Evolutionary conservation across 2,113 vertebrate genomes (phyloP), one percentile per base, ranked within the genome.

Genomic region (Alces alces): DNA sequence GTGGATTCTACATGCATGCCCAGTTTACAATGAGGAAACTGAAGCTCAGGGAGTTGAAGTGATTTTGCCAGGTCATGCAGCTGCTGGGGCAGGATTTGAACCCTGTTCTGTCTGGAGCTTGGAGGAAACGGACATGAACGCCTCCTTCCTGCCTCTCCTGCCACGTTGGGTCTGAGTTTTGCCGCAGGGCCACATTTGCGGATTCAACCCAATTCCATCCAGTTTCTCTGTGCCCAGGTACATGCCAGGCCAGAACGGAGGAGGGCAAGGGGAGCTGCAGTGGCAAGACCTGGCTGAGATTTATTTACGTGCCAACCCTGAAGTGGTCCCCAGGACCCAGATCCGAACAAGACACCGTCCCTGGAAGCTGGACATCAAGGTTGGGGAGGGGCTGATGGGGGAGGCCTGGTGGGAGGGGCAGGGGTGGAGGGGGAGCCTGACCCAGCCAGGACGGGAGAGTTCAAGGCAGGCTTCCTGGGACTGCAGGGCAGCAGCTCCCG

Each of bases 401-500:
- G 28, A 47, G 82, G 13, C 76, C 19, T 25, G 91, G 83, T 2
- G 33, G 6, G 0, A 0, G 25, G n/a, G 79, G 0, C 0, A 0
- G 36, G 47, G 61, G 3, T 7, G 12, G 5, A 21, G 45, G 9
- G 5, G n/a, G 64, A 17, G n/a, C 39, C 19, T 2, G 27, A 5
- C 7, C 12, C 89, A 3, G 21, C 21, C 5, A 1, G 13, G 57
- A 21, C 0, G 2, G 57, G 27, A 28, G 39, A 2, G 47, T 25
- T 39, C 55, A 19, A 66, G 91, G 21, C 39, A 11, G 80, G 33
- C n/a, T 55, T 82, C 27, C 89, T 8, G 73, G 86, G 11, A 0
- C 0, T 3, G 19, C 16, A 17, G 25, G 0, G 4, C 14, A 15
- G 17, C 7, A 6, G 15, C 39, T 57, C 21, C n/a, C 0, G 36